A percentile compares a stretch with the other conserved stretches of the same genome.
Evolutionary conservation across 1,140 invertebrate species (phyloP).

Genomic region (Cherax quadricarinatus): DNA sequence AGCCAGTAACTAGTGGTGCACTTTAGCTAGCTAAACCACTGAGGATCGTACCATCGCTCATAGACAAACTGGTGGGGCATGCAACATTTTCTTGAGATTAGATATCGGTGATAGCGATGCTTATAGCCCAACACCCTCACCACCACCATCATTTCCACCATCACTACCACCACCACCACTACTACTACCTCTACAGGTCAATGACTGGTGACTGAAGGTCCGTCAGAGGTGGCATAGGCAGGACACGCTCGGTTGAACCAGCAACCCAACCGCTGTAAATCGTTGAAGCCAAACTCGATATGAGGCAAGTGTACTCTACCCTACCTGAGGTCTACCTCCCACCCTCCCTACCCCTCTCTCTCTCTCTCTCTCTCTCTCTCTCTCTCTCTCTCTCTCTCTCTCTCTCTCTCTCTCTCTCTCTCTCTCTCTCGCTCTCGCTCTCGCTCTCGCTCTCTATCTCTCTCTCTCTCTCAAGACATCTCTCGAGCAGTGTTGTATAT

Average conservation of each 20-base stretch:
- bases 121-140: no score
- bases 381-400: no score
- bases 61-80: no score
- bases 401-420: no score
- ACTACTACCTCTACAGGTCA: neutral
- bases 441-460: neutral
- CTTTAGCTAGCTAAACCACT: no score
- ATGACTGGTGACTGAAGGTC: neutral
- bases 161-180: neutral
- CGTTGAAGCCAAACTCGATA: neutral
- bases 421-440: neutral
- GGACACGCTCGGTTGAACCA: slow-evolving; percentile 19
- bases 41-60: no score
- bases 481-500: no score
- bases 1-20: no score
- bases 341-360: neutral
- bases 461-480: no score
- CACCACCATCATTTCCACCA: no score
- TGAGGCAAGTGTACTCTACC: neutral
- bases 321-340: neutral
- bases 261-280: neutral
- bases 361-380: neutral
- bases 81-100: no score
- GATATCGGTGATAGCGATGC: no score
- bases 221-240: neutral